phyloP scores from a whole-genome alignment of 2,888 invertebrate genomes.

The Chirona hameri region DNA sequence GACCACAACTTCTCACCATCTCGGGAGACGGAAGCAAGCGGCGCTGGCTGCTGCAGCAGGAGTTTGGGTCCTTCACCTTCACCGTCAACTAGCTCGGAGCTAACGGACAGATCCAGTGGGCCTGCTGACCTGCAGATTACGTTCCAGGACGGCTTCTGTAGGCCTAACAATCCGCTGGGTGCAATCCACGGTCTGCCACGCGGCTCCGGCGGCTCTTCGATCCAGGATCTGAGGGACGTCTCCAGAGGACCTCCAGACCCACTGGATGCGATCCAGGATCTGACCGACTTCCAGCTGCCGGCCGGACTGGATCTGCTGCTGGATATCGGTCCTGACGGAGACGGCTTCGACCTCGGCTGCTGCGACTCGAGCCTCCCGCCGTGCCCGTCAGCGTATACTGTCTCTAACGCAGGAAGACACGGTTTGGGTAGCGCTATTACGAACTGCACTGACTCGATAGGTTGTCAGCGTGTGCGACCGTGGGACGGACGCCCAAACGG shows the following conservation, averaged over 20 bases:
- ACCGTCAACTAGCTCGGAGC: neutral
- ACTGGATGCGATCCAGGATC: slow-evolving; percentile 8
- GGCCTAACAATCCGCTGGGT: no score
- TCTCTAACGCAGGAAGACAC: no score
- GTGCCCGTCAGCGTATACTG: no score
- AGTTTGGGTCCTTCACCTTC: neutral
- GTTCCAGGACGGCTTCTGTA: no score
- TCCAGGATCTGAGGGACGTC: no score
- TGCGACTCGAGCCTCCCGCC: neutral
- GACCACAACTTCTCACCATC: no score
- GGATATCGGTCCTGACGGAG: neutral
- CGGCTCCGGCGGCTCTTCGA: no score
- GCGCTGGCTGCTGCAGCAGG: neutral
- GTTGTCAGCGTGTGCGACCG: neutral
- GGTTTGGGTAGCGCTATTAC: neutral
- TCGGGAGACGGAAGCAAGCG: slow-evolving; percentile 23
- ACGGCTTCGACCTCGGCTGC: neutral
- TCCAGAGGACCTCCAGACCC: neutral
- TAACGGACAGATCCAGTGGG: no score
- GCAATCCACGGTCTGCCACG: no score
- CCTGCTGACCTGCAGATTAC: no score
- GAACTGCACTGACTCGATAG: no score
- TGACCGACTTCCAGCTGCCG: slow-evolving; percentile 27
- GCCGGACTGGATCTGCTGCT: neutral
- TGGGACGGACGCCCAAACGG: neutral